Percentiles rank a stretch among this genome's conserved stretches.
Conservation (phyloP, 2,797 vertebrate species). For the Oreortyx pictus region DNA sequence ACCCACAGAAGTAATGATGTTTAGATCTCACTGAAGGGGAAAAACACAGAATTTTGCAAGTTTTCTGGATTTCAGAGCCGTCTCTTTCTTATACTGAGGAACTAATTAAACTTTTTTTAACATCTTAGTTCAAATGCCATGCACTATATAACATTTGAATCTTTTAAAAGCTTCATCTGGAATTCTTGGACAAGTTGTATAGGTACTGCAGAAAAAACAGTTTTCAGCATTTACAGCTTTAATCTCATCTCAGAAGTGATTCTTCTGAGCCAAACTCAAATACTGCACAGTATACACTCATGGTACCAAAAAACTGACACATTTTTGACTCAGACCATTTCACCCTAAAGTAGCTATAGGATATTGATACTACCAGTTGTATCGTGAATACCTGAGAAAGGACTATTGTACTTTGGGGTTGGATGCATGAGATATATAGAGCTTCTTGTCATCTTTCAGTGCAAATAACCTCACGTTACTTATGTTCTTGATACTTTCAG, state of each 20-base stretch:
- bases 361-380: background rate
- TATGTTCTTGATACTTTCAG: background rate
- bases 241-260: background rate
- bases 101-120: background rate
- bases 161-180: slow-evolving; percentile 42
- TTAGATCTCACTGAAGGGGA: background rate
- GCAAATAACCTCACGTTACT: background rate
- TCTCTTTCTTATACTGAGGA: background rate
- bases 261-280: background rate
- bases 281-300: background rate
- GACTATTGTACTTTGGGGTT: background rate
- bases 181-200: slow-evolving; percentile 12
- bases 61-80: background rate
- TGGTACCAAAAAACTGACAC: background rate
- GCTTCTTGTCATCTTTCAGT: background rate
- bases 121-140: slow-evolving; percentile 36
- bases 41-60: background rate
- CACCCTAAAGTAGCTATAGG: background rate
- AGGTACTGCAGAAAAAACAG: background rate
- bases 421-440: background rate
- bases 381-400: background rate
- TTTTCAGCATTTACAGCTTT: background rate
- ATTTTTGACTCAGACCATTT: background rate
- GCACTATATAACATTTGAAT: background rate
- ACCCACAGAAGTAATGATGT: background rate